phyloP scores from a whole-genome alignment of 2,888 invertebrate species.

The Biston stratarius region DNA sequence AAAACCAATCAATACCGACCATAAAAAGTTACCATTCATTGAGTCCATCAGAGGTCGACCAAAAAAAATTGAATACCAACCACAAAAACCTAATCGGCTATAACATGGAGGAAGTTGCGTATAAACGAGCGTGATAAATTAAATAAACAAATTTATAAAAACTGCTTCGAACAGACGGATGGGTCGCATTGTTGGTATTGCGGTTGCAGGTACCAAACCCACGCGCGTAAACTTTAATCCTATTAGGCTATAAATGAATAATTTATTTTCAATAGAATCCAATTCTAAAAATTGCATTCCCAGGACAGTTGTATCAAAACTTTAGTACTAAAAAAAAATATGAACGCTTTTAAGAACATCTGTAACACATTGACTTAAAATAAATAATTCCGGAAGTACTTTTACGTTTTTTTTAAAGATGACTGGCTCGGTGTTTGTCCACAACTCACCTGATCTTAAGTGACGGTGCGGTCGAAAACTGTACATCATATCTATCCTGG shows the following conservation, averaged over 20 bases:
- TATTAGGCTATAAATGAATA: conserved; percentile 80
- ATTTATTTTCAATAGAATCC: conserved; percentile 77
- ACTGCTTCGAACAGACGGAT: conserved; percentile 68
- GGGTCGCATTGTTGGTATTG: conserved; percentile 68
- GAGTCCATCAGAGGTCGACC: conserved; percentile 57
- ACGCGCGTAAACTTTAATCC: conserved; percentile 75
- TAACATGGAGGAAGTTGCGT: conserved; percentile 80
- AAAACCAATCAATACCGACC: conserved; percentile 59
- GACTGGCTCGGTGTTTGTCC: too few species aligned
- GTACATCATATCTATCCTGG: too few species aligned
- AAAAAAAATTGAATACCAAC: conserved; percentile 67
- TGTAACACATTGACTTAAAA: too few species aligned
- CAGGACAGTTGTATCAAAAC: background rate
- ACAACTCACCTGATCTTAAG: too few species aligned
- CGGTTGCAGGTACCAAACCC: conserved; percentile 77
- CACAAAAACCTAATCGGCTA: conserved; percentile 82
- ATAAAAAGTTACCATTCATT: conserved; percentile 73
- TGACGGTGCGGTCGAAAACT: too few species aligned
- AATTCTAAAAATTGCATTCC: conserved; percentile 51
- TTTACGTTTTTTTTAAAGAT: too few species aligned
- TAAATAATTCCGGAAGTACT: too few species aligned
- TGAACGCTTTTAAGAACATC: too few species aligned
- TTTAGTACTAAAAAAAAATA: too few species aligned
- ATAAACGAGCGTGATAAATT: conserved; percentile 84
- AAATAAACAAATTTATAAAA: conserved; percentile 85